phyloP scores from a whole-genome alignment of 1,140 invertebrate genomes.

The Drosophila erecta region DNA sequence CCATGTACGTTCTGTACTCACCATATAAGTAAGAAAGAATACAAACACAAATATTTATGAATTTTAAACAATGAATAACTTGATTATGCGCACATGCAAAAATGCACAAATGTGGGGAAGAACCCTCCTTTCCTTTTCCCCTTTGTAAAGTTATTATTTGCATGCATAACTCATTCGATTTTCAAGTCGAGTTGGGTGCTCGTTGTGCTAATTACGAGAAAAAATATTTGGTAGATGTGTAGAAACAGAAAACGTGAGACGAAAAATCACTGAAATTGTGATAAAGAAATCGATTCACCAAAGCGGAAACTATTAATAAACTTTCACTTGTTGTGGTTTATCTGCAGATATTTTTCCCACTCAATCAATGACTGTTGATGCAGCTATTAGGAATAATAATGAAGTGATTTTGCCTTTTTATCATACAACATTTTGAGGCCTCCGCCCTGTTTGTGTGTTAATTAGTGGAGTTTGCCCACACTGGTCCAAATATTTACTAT shows the following conservation, averaged over 20 bases:
- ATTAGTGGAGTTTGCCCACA: slow-evolving; percentile 52
- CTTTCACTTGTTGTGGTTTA: slow-evolving; percentile 67
- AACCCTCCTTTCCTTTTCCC: neutral
- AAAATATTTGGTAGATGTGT: slow-evolving; percentile 27
- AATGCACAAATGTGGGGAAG: slow-evolving; percentile 45
- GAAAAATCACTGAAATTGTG: slow-evolving; percentile 4
- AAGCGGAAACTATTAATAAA: slow-evolving; percentile 80
- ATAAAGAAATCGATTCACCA: slow-evolving; percentile 41
- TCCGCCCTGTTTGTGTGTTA: slow-evolving; percentile 29
- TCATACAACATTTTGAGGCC: slow-evolving; percentile 6
- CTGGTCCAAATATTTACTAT: slow-evolving; percentile 38
- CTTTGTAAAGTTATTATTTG: slow-evolving; percentile 33
- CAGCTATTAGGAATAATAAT: slow-evolving; percentile 17
- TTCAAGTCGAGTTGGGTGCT: slow-evolving; percentile 47
- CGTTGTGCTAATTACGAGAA: slow-evolving; percentile 37
- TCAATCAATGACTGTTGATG: slow-evolving; percentile 15
- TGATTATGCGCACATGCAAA: slow-evolving; percentile 71
- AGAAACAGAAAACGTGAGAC: slow-evolving; percentile 23
- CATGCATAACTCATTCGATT: slow-evolving; percentile 60
- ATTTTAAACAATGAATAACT: slow-evolving; percentile 56
- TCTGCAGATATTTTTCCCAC: slow-evolving; percentile 15
- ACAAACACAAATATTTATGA: slow-evolving; percentile 18
- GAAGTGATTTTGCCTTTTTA: slow-evolving; percentile 7
- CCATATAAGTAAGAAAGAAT: neutral
- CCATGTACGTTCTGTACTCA: neutral